Conservation (phyloP, 2,888 invertebrate species). For the Sphinx pinastri region DNA sequence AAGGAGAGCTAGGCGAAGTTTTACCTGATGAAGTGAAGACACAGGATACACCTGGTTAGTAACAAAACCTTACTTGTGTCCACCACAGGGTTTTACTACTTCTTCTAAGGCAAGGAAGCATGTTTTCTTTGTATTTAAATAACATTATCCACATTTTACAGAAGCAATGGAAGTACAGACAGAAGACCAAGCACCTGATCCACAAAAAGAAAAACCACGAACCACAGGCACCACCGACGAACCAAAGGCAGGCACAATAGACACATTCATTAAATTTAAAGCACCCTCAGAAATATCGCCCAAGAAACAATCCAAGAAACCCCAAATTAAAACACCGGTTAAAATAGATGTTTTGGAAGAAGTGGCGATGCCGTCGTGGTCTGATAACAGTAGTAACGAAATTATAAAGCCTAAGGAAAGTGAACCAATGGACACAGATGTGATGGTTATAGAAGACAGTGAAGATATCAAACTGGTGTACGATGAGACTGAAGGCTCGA, state of each 20-base stretch:
- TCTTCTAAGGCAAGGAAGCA: background rate
- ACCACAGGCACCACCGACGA: conserved; percentile 47
- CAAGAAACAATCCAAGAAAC: conserved; percentile 54
- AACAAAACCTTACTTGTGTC: background rate
- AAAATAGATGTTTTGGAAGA: conserved; percentile 73
- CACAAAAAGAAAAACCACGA: conserved; percentile 41
- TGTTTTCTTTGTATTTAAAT: too few species aligned
- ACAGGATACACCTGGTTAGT: conserved; percentile 26
- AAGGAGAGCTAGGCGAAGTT: conserved; percentile 62
- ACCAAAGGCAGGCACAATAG: conserved; percentile 57
- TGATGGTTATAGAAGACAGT: conserved; percentile 68
- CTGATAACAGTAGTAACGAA: conserved; percentile 74
- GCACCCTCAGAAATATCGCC: conserved; percentile 64
- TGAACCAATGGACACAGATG: conserved; percentile 38
- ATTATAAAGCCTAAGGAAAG: conserved; percentile 57
- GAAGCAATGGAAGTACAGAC: conserved; percentile 58
- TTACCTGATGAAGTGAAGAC: conserved; percentile 46
- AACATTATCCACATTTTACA: conserved; percentile 36
- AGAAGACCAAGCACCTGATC: conserved; percentile 44
- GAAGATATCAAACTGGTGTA: conserved; percentile 85
- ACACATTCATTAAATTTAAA: conserved; percentile 73
- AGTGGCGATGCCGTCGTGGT: conserved; percentile 79
- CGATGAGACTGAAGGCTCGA: conserved; percentile 71
- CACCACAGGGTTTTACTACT: background rate
- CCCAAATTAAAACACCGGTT: conserved; percentile 66